These are phyloP conservation scores for Schizaphis graminum DNA, from an alignment of 2,888 invertebrate species.

Conservation along the genomic window DNA sequence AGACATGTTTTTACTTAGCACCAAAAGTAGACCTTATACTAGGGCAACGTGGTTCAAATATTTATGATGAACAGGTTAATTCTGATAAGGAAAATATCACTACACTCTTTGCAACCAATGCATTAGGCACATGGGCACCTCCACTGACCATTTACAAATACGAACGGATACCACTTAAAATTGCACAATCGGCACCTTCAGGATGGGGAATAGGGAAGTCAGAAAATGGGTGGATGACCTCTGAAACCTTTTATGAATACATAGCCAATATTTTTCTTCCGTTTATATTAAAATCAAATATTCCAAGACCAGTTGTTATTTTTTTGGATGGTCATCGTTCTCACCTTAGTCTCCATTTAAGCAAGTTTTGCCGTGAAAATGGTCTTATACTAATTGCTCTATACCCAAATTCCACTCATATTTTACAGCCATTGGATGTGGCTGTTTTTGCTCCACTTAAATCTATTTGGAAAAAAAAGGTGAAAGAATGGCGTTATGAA, in stretches of 20 bases:
- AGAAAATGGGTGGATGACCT: slow-evolving; percentile 71
- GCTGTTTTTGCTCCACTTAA: background rate
- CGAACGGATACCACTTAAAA: slow-evolving; percentile 69
- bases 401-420: background rate
- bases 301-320: slow-evolving; percentile 69
- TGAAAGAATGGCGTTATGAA: background rate
- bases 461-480: slow-evolving; percentile 38
- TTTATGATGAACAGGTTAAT: slow-evolving; percentile 1
- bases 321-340: slow-evolving; percentile 61
- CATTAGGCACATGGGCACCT: slow-evolving; percentile 69
- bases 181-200: slow-evolving; percentile 68
- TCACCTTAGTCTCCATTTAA: slow-evolving; percentile 24
- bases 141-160: slow-evolving; percentile 71
- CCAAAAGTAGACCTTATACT: too few relatives aligned
- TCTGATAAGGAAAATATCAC: slow-evolving; percentile 9
- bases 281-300: slow-evolving; percentile 69
- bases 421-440: slow-evolving; percentile 46
- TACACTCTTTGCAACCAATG: slow-evolving; percentile 66
- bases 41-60: too few relatives aligned
- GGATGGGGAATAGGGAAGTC: slow-evolving; percentile 71
- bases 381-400: background rate
- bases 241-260: background rate
- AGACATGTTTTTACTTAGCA: background rate
- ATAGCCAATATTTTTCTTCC: slow-evolving; percentile 68
- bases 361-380: background rate